Conservation (phyloP, 2,113 vertebrate genomes). For the Neotragus pygmaeus region DNA sequence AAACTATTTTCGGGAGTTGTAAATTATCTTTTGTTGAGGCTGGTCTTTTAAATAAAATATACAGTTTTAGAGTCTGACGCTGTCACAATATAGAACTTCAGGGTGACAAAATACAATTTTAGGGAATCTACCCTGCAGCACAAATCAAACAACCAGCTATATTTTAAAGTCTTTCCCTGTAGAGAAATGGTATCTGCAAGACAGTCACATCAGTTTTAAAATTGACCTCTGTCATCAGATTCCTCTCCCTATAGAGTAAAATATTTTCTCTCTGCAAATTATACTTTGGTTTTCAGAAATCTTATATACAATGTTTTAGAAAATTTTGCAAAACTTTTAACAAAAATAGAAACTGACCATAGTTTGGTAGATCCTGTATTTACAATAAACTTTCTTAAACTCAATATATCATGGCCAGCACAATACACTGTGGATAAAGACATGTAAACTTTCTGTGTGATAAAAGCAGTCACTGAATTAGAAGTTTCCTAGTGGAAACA, state of each 20-base stretch:
- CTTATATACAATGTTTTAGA: constrained; percentile 25
- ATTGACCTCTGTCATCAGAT: constrained; percentile 68
- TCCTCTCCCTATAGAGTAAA: constrained; percentile 48
- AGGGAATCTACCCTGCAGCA: constrained; percentile 79
- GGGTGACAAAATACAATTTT: constrained; percentile 78
- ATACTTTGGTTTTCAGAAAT: constrained; percentile 7
- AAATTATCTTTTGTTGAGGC: constrained; percentile 77
- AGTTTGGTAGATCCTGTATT: constrained; percentile 33
- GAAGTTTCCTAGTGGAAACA: background rate
- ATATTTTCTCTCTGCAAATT: constrained; percentile 61
- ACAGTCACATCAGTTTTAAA: constrained; percentile 71
- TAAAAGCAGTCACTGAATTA: background rate
- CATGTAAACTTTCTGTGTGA: background rate
- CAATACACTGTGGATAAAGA: background rate
- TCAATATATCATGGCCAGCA: background rate
- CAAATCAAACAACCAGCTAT: constrained; percentile 73
- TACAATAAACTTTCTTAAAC: constrained; percentile 52
- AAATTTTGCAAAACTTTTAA: constrained; percentile 40
- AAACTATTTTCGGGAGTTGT: constrained; percentile 72
- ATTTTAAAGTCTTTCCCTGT: constrained; percentile 71
- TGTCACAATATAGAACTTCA: constrained; percentile 72
- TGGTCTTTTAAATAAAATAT: constrained; percentile 79
- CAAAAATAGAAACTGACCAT: constrained; percentile 20
- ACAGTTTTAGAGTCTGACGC: constrained; percentile 73
- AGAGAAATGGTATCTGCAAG: constrained; percentile 76